phyloP scores from a whole-genome alignment of 2,888 invertebrate genomes.

The Drosophila aldrichi region DNA sequence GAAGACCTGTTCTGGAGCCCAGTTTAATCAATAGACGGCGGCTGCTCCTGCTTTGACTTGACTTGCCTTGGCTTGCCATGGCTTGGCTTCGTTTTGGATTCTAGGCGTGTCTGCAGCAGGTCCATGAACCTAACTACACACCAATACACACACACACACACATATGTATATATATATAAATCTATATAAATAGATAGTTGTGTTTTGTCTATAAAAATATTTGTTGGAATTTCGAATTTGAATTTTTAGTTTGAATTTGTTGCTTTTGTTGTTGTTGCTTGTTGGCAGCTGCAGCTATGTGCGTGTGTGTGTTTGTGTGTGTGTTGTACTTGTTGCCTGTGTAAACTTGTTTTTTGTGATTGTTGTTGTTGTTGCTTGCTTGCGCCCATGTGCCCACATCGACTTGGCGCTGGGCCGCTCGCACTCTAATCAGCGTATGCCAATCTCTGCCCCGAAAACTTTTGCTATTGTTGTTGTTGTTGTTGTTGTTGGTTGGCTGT shows the following conservation, averaged over 20 bases:
- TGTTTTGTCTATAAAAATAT: constrained; percentile 62
- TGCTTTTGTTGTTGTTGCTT: constrained; percentile 25
- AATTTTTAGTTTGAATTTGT: constrained; percentile 67
- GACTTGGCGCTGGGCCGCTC: constrained; percentile 43
- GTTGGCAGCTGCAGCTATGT: constrained; percentile 40
- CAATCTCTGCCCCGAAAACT: constrained; percentile 58
- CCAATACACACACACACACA: constrained; percentile 24
- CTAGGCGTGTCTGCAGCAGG: constrained; percentile 79
- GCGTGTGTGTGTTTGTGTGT: constrained; percentile 25
- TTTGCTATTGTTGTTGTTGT: constrained; percentile 16
- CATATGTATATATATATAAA: too few species aligned
- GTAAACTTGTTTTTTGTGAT: constrained; percentile 49
- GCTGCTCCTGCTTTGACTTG: constrained; percentile 57
- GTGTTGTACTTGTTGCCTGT: constrained; percentile 55
- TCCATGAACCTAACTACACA: constrained; percentile 74
- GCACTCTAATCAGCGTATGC: constrained; percentile 78
- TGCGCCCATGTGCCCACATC: constrained; percentile 54
- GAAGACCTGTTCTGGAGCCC: constrained; percentile 79
- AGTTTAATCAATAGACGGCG: constrained; percentile 75
- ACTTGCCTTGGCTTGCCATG: constrained; percentile 40
- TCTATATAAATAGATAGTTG: constrained; percentile 8
- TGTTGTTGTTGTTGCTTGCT: constrained; percentile 4
- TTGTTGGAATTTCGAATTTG: constrained; percentile 72
- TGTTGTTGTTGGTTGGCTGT: background rate
- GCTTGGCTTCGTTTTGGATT: constrained; percentile 61